These are phyloP conservation scores for Camptogramma bilineatum DNA, from an alignment of 2,888 invertebrate genomes.

Conservation along the genomic window DNA sequence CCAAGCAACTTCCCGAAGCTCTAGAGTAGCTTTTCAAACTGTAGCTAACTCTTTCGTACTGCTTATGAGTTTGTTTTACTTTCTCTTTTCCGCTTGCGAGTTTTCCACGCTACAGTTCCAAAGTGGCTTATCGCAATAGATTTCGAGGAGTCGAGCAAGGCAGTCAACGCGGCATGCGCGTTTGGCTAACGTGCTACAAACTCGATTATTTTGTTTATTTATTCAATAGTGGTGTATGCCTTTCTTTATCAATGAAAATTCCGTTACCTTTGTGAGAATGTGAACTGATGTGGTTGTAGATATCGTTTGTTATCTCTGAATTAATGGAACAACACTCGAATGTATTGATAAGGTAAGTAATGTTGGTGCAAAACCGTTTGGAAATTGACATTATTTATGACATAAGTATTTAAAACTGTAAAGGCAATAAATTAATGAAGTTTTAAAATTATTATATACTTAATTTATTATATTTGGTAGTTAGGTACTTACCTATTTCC, in stretches of 20 bases:
- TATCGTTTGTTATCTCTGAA: slow-evolving; percentile 39
- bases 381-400: neutral
- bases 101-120: slow-evolving; percentile 38
- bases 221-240: slow-evolving; percentile 32
- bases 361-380: neutral
- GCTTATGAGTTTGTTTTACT: slow-evolving; percentile 53
- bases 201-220: slow-evolving; percentile 37
- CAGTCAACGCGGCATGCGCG: slow-evolving; percentile 56
- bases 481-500: neutral
- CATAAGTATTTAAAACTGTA: too few relatives aligned
- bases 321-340: slow-evolving; percentile 28
- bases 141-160: slow-evolving; percentile 44
- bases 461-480: neutral
- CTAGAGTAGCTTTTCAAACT: slow-evolving; percentile 42
- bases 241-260: slow-evolving; percentile 65
- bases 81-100: slow-evolving; percentile 57
- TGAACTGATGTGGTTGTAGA: slow-evolving; percentile 28
- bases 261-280: slow-evolving; percentile 8
- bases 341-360: slow-evolving; percentile 27
- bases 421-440: too few relatives aligned
- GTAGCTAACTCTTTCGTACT: slow-evolving; percentile 54
- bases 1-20: slow-evolving; percentile 37
- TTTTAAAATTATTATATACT: too few relatives aligned
- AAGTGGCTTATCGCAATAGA: slow-evolving; percentile 57
- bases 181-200: slow-evolving; percentile 44